These are phyloP conservation scores for Mesopsocus fuscifrons DNA, from an alignment of 2,888 invertebrate species.

Conservation along the genomic window DNA sequence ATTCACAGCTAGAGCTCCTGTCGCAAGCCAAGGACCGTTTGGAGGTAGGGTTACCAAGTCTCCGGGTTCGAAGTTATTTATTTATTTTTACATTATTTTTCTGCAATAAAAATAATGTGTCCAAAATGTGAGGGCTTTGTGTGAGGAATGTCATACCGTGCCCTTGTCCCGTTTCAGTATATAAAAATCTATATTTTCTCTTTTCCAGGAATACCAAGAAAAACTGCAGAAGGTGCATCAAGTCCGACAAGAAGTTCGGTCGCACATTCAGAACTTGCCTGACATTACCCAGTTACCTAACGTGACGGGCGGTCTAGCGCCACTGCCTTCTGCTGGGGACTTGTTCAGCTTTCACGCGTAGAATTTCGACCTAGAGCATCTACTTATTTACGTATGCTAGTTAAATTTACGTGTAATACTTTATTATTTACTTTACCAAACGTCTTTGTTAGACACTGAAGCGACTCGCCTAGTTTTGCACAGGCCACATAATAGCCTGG, in stretches of 20 bases:
- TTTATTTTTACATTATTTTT: conserved; percentile 7
- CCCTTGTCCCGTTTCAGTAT: no score
- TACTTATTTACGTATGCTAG: neutral
- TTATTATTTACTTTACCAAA: no score
- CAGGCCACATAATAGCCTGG: no score
- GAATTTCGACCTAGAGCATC: neutral
- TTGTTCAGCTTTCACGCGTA: conserved; percentile 50
- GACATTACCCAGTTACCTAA: conserved; percentile 83
- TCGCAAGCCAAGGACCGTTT: conserved; percentile 71
- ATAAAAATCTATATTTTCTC: no score
- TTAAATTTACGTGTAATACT: neutral
- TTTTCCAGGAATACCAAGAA: conserved; percentile 80
- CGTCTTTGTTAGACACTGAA: no score
- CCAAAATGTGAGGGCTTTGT: neutral
- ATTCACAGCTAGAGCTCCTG: conserved; percentile 68
- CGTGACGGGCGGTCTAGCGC: conserved; percentile 80
- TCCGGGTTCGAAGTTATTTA: no score
- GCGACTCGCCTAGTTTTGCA: no score
- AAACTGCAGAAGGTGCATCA: conserved; percentile 72
- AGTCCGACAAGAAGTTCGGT: conserved; percentile 74
- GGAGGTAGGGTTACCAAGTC: no score
- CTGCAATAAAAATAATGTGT: conserved; percentile 7
- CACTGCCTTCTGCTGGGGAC: conserved; percentile 88
- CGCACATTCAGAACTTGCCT: conserved; percentile 83
- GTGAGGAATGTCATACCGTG: no score